Evolutionary conservation across 1,140 invertebrate species (phyloP), one percentile per base, ranked within the genome.

Genomic region (Sesamia nonagrioides): DNA sequence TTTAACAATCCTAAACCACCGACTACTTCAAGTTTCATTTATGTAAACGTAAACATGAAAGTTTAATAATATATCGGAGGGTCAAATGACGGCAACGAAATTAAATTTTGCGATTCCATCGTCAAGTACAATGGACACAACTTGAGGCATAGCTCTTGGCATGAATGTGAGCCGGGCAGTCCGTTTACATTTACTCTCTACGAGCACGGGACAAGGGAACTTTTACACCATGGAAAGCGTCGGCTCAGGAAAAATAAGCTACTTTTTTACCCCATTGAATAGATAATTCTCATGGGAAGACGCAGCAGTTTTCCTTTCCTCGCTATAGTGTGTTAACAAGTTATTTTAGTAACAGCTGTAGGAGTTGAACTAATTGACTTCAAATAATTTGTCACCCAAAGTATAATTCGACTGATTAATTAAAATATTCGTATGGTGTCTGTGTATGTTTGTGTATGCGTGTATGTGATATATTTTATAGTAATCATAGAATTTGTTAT

Each of bases 191-290:
- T 42, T 13, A 45, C 17, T 66, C 37, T 21, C 8, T 17, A 15
- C 56, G 61, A 17, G 33, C 6, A 45, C 11, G 4, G 17, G 8
- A 66, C 37, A 68, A 48, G 63, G 18, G 58, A 37, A 61, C 3
- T 68, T 68, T 48, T 68, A 48, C 40, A 48, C 63, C 17, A 48
- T 48, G 18, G 37, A 45, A 45, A 63, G 35, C 6, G 40, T 42
- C 17, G 17, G 17, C 17, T 21, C 6, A 21, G 37, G 40, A 17
- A 27, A 61, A 37, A 61, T 33, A 33, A 21, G 15, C 15, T 17
- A 45, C 40, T 68, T 45, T 66, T 68, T 68, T 27, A 68, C 63
- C 11, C 63, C 42, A 68, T 68, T 68, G 37, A 68, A 68, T 68
- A 40, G 63, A 68, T 68, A 45, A 40, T 13, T 21, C 63, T 40